A percentile compares a stretch with the other conserved stretches of the same genome.
Evolutionary conservation across 2,113 vertebrate species (phyloP).

Genomic region (Notarius quadriscutis): DNA sequence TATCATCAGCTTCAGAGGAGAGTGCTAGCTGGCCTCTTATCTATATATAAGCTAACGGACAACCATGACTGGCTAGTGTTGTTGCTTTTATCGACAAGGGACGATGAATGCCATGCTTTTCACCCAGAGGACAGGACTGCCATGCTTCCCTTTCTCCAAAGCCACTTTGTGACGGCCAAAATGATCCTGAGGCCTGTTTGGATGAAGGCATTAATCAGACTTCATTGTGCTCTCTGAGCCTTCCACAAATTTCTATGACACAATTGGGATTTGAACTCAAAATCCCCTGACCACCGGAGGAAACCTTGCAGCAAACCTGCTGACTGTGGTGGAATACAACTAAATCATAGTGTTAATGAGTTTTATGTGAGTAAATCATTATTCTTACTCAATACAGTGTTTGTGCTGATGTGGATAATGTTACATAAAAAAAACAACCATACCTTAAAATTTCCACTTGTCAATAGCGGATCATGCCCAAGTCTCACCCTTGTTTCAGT

Average conservation of each 20-base stretch:
- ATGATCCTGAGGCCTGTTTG: background rate
- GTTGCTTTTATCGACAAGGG: background rate
- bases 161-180: background rate
- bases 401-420: background rate
- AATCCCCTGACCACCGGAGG: too few species aligned
- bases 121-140: background rate
- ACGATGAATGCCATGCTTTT: background rate
- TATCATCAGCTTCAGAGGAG: background rate
- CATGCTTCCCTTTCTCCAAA: background rate
- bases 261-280: background rate
- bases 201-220: background rate
- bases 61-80: background rate
- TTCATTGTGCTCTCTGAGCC: background rate
- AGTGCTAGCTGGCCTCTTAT: background rate
- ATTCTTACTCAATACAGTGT: background rate
- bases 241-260: background rate
- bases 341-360: background rate
- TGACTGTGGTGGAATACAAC: slow-evolving; percentile 2
- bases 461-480: background rate
- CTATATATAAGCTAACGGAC: background rate
- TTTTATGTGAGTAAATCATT: background rate
- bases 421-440: background rate
- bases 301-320: slow-evolving; percentile 9
- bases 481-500: background rate
- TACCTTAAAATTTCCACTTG: background rate